These are phyloP conservation scores for Calliphora vicina DNA, from an alignment of 1,140 invertebrate genomes.

Conservation along the genomic window DNA sequence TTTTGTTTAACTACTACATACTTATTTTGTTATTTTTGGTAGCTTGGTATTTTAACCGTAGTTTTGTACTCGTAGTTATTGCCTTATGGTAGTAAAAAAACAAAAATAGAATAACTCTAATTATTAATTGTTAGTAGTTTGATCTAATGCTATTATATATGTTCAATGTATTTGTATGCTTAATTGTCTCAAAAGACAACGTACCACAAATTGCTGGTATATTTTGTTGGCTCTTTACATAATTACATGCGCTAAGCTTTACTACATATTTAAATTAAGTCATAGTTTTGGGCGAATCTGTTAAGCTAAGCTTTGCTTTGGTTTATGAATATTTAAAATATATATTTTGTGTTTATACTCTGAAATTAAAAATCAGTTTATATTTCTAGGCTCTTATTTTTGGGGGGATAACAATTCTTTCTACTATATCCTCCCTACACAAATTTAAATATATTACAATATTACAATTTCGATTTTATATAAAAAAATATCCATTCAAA, in stretches of 20 bases:
- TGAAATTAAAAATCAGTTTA: background rate
- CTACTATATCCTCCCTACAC: background rate
- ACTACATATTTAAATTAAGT: background rate
- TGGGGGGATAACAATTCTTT: background rate
- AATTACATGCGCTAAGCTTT: background rate
- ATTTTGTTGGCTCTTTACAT: too few relatives aligned
- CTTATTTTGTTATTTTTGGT: background rate
- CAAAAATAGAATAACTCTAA: background rate
- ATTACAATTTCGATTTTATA: too few relatives aligned
- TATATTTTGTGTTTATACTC: slow-evolving; percentile 7
- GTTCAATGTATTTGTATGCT: background rate
- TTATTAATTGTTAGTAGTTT: background rate
- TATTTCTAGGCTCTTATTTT: background rate
- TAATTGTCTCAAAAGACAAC: background rate
- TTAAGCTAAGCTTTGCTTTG: background rate
- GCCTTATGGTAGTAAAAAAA: background rate
- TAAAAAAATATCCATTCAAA: too few relatives aligned
- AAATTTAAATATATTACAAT: background rate
- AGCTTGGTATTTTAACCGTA: slow-evolving; percentile 5
- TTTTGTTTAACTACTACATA: background rate
- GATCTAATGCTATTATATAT: background rate
- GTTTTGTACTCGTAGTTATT: background rate
- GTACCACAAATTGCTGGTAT: background rate
- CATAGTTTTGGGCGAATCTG: background rate
- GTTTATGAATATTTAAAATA: background rate